Conservation (phyloP, 2,888 invertebrate species). For the Drosophila melanosoma region DNA sequence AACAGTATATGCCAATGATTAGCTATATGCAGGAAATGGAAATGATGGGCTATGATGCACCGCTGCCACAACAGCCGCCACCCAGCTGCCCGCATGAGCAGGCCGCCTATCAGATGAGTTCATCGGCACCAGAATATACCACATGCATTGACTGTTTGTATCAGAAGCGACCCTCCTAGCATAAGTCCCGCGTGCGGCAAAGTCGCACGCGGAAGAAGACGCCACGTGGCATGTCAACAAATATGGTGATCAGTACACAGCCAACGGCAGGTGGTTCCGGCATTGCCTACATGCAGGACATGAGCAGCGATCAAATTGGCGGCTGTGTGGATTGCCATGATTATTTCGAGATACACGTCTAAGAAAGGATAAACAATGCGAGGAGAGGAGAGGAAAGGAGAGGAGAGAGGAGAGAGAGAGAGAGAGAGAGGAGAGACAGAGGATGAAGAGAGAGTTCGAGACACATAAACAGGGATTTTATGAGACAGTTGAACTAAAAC, state of each 20-base stretch:
- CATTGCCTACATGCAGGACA: constrained; percentile 61
- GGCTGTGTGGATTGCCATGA: constrained; percentile 85
- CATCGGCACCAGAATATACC: constrained; percentile 88
- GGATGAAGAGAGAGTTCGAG: constrained; percentile 5
- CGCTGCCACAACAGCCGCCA: constrained; percentile 55
- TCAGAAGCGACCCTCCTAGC: constrained; percentile 88
- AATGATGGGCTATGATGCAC: constrained; percentile 45
- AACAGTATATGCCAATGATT: constrained; percentile 52
- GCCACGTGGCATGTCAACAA: constrained; percentile 81
- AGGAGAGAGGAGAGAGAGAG: background rate
- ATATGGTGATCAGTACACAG: constrained; percentile 67
- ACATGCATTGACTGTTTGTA: constrained; percentile 91
- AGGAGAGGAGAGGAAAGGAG: background rate
- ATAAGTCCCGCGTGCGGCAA: constrained; percentile 87
- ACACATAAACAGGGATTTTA: constrained; percentile 64
- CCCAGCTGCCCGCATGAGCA: constrained; percentile 61
- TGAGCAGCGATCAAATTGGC: constrained; percentile 68
- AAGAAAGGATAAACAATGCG: constrained; percentile 63
- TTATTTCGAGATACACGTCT: constrained; percentile 88
- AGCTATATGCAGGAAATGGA: constrained; percentile 58
- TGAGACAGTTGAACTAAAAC: constrained; percentile 39
- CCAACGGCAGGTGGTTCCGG: constrained; percentile 54
- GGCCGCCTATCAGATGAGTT: constrained; percentile 75
- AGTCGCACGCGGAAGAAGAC: constrained; percentile 88
- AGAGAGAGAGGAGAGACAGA: background rate